Base-by-base conservation (phyloP, 1,140 invertebrate species). In the Hylaeus anthracinus region DNA sequence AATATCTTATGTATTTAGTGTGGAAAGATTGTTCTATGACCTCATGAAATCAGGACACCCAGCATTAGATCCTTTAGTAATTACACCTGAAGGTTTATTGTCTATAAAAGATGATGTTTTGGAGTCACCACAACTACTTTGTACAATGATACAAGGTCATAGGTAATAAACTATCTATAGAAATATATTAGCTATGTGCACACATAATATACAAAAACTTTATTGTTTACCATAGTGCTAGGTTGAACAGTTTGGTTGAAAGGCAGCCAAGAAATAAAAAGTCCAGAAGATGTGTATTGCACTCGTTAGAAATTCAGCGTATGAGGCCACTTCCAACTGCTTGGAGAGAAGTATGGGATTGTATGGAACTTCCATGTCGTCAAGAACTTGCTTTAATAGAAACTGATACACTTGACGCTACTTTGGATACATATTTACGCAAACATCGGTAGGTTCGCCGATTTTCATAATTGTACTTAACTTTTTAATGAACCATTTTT, bases 381-480 rank as follows among this genome's bases (percentile, higher is more conserved):
- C 96, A 97, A 89, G 97, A 98, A 92, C 95, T 98, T 66, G 96
- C 97, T 56, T 95, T 98, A 15, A 96, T 99, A 75, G 97, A 98
- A 91, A 96, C 96, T 75, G 95, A 97, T 88, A 96, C 95, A 78
- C 92, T 99, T 73, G 95, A 97, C 85, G 95, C 96, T 76, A 98
- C 97, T 12, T 94, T 98, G 5, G 97, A 98, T 87, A 97, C 96
- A 79, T 99, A 98, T 93, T 94, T 99, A 56, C 95, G 96, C 76
- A 98, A 98, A 94, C 98, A 99, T 92, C 96, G 95, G 95, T 96
- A 88, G 1, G 70, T 72, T 66, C 39, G 58, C 83, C 58, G 37
- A 69, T 71, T 56, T 12, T 15, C n/a, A 2, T 69, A 9, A 5
- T 79, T 69, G 2, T 12, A 1, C 56, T 26, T 12, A 39, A 26